phyloP scores from a whole-genome alignment of 2,113 vertebrate species.

The Hyperoodon ampullatus region DNA sequence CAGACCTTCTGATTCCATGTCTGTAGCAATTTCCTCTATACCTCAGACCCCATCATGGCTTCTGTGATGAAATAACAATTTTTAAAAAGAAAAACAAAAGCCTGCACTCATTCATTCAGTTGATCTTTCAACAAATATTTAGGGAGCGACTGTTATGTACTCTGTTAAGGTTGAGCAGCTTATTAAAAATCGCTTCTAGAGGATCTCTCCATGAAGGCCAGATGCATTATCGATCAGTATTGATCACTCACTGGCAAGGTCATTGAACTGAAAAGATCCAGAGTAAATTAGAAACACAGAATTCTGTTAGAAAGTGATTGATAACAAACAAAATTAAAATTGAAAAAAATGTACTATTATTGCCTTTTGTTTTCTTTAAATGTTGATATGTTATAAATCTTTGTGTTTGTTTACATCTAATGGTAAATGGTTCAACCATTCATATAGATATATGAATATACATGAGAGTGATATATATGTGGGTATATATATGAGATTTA shows the following conservation, averaged over 20 bases:
- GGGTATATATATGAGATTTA: neutral
- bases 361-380: neutral
- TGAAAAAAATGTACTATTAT: neutral
- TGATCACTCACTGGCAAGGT: constrained; percentile 19
- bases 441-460: neutral
- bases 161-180: neutral
- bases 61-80: neutral
- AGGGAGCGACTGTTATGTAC: neutral
- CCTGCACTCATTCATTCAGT: neutral
- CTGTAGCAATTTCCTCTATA: neutral
- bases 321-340: constrained; percentile 22
- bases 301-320: neutral
- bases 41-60: neutral
- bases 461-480: neutral
- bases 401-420: neutral
- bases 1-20: neutral
- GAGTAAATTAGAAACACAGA: constrained; percentile 38
- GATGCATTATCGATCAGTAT: constrained; percentile 34
- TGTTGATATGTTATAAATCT: neutral
- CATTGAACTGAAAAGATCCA: constrained; percentile 28
- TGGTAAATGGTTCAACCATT: neutral
- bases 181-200: constrained; percentile 38
- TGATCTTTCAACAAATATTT: neutral
- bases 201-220: neutral
- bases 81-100: neutral